These are phyloP conservation scores for Rhombomys opimus DNA, from an alignment of 2,113 vertebrate genomes.

Conservation along the genomic window DNA sequence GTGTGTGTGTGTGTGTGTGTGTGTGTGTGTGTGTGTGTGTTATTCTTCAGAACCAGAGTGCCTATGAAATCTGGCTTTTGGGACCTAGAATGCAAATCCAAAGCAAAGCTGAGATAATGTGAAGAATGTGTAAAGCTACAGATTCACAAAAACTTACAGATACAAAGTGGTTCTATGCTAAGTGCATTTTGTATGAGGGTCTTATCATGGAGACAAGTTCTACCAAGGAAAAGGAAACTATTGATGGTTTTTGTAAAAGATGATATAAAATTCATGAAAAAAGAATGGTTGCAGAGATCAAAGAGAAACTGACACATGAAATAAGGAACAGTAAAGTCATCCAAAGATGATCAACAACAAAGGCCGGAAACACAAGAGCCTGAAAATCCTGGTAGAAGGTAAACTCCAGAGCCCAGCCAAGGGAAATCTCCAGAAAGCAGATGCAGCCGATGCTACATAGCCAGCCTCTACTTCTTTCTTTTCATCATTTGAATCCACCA, in stretches of 20 bases:
- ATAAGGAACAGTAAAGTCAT: neutral
- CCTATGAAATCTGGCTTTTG: neutral
- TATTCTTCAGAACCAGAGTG: neutral
- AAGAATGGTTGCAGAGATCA: neutral
- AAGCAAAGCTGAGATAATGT: constrained; percentile 43
- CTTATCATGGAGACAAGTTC: constrained; percentile 13
- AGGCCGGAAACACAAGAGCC: fast-evolving
- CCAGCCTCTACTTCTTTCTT: neutral
- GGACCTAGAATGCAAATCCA: neutral
- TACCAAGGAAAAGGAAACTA: constrained; percentile 23
- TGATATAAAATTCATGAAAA: constrained; percentile 1
- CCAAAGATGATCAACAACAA: neutral
- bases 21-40: neutral
- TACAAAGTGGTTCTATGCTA: neutral
- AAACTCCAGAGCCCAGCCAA: neutral
- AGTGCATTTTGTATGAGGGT: neutral
- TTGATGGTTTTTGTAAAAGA: neutral
- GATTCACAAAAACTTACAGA: neutral
- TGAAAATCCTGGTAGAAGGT: neutral
- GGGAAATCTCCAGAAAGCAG: neutral
- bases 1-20: no score
- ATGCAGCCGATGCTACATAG: neutral
- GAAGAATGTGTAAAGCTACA: neutral
- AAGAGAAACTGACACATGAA: neutral
- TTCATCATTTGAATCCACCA: neutral